Evolutionary conservation across 2,113 vertebrate genomes (phyloP).

Genomic region (Diphyllodes magnificus): DNA sequence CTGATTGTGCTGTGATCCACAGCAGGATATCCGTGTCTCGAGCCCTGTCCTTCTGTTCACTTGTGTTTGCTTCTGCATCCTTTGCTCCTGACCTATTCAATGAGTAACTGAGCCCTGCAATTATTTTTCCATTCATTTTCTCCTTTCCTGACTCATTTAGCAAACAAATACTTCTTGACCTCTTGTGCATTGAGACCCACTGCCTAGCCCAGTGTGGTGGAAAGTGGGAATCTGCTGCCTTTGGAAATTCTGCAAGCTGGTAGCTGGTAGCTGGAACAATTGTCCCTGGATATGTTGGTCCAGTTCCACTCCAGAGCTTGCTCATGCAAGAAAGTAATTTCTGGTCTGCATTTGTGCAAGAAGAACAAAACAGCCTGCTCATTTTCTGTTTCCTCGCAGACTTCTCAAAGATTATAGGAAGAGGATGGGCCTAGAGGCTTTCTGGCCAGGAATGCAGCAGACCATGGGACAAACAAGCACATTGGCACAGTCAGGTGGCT

Average conservation of each 20-base stretch:
- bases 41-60: background rate
- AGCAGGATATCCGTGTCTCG: background rate
- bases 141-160: conserved; percentile 15
- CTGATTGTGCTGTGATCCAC: background rate
- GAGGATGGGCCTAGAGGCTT: background rate
- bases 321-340: background rate
- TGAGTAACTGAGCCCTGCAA: background rate
- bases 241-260: background rate
- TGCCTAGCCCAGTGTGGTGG: background rate
- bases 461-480: background rate
- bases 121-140: background rate
- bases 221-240: background rate
- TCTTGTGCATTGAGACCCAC: background rate
- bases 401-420: background rate
- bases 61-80: background rate
- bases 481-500: background rate
- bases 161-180: background rate
- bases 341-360: background rate
- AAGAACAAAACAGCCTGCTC: background rate
- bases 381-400: background rate
- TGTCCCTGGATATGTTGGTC: background rate
- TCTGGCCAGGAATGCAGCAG: background rate
- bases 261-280: background rate
- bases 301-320: background rate
- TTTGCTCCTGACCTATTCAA: background rate